Conservation (phyloP, 1,140 invertebrate genomes). For the Arion vulgaris region DNA sequence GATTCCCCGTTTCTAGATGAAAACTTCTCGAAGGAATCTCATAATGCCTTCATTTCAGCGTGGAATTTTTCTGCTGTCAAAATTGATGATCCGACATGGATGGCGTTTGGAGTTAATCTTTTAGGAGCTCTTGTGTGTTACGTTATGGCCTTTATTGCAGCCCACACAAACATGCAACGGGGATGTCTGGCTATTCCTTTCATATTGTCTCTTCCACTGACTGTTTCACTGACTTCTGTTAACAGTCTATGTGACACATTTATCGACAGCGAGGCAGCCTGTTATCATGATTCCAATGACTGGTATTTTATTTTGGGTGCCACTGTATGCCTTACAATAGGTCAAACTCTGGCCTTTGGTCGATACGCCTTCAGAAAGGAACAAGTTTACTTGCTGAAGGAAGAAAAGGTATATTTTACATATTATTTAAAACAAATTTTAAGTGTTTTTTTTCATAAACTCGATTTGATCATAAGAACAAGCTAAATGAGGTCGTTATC, state of each 20-base stretch:
- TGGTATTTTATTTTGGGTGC: conserved; percentile 6
- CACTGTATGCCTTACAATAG: conserved; percentile 27
- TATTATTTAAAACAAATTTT: too few relatives aligned
- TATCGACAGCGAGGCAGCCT: background rate
- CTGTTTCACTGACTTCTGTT: conserved; percentile 32
- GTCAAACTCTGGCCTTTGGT: conserved; percentile 34
- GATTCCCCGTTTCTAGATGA: background rate
- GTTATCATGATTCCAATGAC: background rate
- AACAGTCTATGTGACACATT: conserved; percentile 23
- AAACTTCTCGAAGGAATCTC: conserved; percentile 7
- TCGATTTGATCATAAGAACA: too few relatives aligned
- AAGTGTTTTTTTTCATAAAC: too few relatives aligned
- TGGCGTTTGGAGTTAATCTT: conserved; percentile 31
- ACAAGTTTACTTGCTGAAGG: conserved; percentile 37
- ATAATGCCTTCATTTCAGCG: conserved; percentile 29
- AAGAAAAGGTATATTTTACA: conserved; percentile 32
- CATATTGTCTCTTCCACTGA: conserved; percentile 39
- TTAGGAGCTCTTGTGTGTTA: conserved; percentile 38
- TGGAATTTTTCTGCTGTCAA: conserved; percentile 25
- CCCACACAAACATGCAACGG: conserved; percentile 47
- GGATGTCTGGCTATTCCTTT: conserved; percentile 48
- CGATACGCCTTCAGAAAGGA: conserved; percentile 38
- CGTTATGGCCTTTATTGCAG: conserved; percentile 45
- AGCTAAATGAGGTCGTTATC: too few relatives aligned
- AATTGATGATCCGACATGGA: background rate